These are phyloP conservation scores for Meriones unguiculatus DNA, from an alignment of 2,113 vertebrate genomes.

Conservation along the genomic window DNA sequence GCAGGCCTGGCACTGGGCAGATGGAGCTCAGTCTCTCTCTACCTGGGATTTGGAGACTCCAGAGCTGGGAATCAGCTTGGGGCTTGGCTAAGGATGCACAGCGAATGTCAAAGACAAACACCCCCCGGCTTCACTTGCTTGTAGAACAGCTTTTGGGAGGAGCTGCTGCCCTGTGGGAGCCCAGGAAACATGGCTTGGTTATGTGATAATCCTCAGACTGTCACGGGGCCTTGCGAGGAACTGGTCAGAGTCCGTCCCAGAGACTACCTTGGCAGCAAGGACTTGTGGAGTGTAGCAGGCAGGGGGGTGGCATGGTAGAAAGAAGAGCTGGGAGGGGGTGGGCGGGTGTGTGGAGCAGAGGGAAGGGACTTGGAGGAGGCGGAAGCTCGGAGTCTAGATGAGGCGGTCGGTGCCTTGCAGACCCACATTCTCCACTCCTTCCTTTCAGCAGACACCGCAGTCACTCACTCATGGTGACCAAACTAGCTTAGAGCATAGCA, in stretches of 20 bases:
- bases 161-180: no score
- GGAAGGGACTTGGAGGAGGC: background rate
- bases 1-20: background rate
- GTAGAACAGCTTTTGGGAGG: background rate
- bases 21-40: background rate
- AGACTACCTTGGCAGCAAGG: background rate
- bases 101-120: background rate
- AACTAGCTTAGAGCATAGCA: background rate
- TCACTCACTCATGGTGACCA: background rate
- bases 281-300: no score
- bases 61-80: background rate
- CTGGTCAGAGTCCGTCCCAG: background rate
- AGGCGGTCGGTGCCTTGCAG: no score
- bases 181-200: background rate
- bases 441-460: background rate
- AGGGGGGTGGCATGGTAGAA: background rate
- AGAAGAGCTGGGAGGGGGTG: no score
- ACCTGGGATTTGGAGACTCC: background rate
- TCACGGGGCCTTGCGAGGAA: fast-evolving
- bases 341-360: background rate
- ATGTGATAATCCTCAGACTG: background rate
- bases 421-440: background rate
- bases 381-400: no score
- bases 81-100: background rate
- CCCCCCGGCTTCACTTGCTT: background rate